A percentile compares a stretch with the other conserved stretches of the same genome.
These are phyloP conservation scores for Catalaphyllia jardinei DNA, from an alignment of 64 coral and sea anemone species.

Conservation along the genomic window DNA sequence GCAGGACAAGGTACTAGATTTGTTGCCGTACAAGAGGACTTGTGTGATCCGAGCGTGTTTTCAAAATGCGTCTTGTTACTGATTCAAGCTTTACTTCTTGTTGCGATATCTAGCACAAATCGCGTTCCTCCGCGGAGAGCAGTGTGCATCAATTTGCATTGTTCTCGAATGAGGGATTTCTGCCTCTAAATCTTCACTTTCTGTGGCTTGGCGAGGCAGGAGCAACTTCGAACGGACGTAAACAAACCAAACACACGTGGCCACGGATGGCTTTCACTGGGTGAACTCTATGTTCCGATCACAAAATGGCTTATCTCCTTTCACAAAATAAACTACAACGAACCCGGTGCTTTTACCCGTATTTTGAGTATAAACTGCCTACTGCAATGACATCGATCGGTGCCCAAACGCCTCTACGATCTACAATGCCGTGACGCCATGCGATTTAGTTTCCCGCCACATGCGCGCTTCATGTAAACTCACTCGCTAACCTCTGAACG, in stretches of 20 bases:
- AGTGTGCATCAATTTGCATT: background rate
- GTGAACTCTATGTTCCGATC: background rate
- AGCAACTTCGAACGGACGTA: constrained; percentile 25
- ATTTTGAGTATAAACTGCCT: background rate
- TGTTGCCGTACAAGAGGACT: background rate
- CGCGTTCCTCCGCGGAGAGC: background rate
- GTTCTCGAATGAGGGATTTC: background rate
- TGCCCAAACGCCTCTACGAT: background rate
- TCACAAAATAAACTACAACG: background rate
- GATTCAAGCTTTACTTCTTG: background rate
- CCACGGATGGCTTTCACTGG: constrained; percentile 3
- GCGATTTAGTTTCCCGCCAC: constrained; percentile 24
- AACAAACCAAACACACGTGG: constrained; percentile 50
- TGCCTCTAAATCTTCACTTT: background rate
- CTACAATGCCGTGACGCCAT: constrained; percentile 27
- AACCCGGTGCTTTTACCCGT: constrained; percentile 28
- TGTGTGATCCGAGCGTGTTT: background rate
- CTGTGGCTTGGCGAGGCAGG: background rate
- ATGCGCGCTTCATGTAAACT: constrained; percentile 3
- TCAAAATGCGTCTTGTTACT: background rate
- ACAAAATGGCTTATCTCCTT: background rate
- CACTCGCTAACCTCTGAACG: constrained; percentile 34
- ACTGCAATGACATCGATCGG: constrained; percentile 13
- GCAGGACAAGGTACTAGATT: background rate
- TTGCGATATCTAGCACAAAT: background rate